phyloP scores from a whole-genome alignment of 2,113 vertebrate species.

The Dermatemys mawii region DNA sequence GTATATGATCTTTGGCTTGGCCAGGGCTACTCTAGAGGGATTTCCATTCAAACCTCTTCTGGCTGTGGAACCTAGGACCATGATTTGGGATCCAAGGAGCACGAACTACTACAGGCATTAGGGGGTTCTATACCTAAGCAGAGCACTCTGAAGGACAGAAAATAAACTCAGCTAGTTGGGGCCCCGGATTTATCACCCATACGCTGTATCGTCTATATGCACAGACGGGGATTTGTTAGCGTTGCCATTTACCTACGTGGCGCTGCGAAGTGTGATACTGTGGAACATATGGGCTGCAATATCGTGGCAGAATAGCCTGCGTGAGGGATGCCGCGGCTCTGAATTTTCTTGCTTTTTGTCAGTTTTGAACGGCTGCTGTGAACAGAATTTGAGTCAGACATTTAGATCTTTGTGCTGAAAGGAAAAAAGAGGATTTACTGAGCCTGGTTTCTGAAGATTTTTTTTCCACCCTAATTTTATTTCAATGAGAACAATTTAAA shows the following conservation, averaged over 20 bases:
- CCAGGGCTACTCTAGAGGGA: background rate
- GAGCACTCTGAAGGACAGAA: background rate
- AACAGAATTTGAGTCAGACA: slow-evolving; percentile 50
- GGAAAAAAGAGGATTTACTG: background rate
- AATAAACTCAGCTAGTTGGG: background rate
- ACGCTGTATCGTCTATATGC: slow-evolving; percentile 6
- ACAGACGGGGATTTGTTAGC: slow-evolving; percentile 54
- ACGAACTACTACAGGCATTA: accelerated
- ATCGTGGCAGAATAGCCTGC: background rate
- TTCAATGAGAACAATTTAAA: background rate
- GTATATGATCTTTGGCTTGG: background rate
- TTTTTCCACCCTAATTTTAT: background rate
- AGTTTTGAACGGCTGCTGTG: slow-evolving; percentile 34
- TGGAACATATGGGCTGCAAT: slow-evolving; percentile 75
- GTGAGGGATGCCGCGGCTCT: slow-evolving; percentile 11
- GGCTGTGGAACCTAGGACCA: accelerated
- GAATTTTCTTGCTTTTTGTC: slow-evolving; percentile 20
- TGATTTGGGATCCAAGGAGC: background rate
- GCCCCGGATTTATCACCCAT: slow-evolving; percentile 23
- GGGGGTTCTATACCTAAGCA: background rate
- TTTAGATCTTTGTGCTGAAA: background rate
- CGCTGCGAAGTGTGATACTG: slow-evolving; percentile 52
- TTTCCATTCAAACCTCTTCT: background rate
- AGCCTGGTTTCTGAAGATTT: background rate
- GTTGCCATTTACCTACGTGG: slow-evolving; percentile 19